Evolutionary conservation across 2,113 vertebrate genomes (phyloP), one percentile per base, ranked within the genome.

Genomic region (Oncorhynchus mykiss): DNA sequence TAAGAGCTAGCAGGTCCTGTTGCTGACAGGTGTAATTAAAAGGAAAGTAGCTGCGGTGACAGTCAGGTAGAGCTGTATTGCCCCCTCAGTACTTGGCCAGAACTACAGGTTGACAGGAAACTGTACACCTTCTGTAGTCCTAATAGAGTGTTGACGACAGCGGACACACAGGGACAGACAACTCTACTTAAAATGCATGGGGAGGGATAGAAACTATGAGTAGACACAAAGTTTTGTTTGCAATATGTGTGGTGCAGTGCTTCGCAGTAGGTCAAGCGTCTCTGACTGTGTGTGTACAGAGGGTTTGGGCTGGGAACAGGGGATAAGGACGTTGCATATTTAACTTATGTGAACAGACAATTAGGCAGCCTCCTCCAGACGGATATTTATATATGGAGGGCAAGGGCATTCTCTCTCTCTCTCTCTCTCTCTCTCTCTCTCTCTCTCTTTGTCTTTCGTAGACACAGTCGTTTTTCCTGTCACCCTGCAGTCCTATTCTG

Each of bases 351-450:
- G 62, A 80, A 69, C 14, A 76, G 70, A 78, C 76, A 64, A 49
- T 57, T 72, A 67, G 75, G 51, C 75, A 67, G 78, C 74, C 45
- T 79, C 66, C 31, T 22, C 60, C 72, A 70, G 8, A 70, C 64
- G 22, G n/a, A 75, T 82, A 80, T 85, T 82, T 75, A 78, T 82
- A 78, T 82, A 85, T 45, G 60, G 25, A 85, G 77, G 74, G 72
- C 66, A 74, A 79, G 62, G 62, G 74, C 71, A 31, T 48, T 24
- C 49, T 16, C 29, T 31, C 29, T 31, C 29, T 31, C 29, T 31
- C 29, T 31, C 29, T 31, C 29, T 31, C 6, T 39, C 34, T 7
- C 34, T 39, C 34, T 39, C 34, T 39, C 34, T 54, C 1, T 54
- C 51, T 7, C 51, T 16, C 12, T 16, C 9, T 57, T 5, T 4